Evolutionary conservation across 2,888 invertebrate genomes (phyloP).

Genomic region (Fragum sueziense): DNA sequence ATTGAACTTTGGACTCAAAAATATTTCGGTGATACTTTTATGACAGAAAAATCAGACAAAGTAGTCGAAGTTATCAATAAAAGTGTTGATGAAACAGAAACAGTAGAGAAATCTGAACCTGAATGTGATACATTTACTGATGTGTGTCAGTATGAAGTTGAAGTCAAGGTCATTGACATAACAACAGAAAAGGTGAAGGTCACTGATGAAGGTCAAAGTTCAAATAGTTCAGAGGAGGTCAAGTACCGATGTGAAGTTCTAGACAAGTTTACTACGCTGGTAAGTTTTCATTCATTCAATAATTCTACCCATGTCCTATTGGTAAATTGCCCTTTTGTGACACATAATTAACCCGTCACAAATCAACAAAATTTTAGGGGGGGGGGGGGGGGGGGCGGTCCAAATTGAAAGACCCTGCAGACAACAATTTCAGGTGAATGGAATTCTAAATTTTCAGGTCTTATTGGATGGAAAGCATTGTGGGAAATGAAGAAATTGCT

Average conservation of each 20-base stretch:
- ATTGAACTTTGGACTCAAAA: conserved; percentile 22
- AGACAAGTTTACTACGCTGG: conserved; percentile 52
- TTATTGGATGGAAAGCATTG: too few relatives aligned
- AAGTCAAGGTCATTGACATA: conserved; percentile 59
- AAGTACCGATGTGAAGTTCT: conserved; percentile 34
- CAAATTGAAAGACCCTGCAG: too few relatives aligned
- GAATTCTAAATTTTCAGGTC: too few relatives aligned
- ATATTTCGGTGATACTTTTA: background rate
- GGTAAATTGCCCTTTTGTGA: too few relatives aligned
- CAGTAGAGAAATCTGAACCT: conserved; percentile 16
- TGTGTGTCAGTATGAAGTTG: conserved; percentile 54
- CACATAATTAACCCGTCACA: too few relatives aligned
- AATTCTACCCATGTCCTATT: too few relatives aligned
- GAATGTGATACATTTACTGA: conserved; percentile 37
- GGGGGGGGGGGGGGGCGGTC: too few relatives aligned
- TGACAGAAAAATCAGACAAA: background rate
- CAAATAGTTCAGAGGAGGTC: conserved; percentile 14
- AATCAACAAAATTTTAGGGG: too few relatives aligned
- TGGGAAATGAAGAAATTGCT: too few relatives aligned
- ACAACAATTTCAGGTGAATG: too few relatives aligned
- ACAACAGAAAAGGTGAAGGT: conserved; percentile 51
- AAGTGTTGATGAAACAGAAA: conserved; percentile 3
- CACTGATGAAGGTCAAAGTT: conserved; percentile 19
- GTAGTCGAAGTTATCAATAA: background rate
- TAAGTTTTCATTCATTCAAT: conserved; percentile 38